Conservation (phyloP, 2,888 invertebrate genomes). For the Rhingia campestris region DNA sequence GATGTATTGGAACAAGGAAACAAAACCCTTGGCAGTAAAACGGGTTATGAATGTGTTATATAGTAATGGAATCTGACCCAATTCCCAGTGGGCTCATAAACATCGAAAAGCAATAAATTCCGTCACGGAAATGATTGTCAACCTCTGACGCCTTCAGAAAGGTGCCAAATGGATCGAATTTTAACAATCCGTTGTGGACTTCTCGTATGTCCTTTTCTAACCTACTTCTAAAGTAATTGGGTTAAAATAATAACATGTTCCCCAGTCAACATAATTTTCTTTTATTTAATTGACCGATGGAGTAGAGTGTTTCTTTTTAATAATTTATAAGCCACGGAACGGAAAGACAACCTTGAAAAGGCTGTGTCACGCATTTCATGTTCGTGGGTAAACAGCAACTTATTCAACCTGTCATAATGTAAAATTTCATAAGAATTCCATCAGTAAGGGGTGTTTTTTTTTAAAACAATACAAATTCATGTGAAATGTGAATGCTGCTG, state of each 20-base stretch:
- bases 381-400: background rate
- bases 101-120: constrained; percentile 36
- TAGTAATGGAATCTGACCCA: constrained; percentile 51
- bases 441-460: background rate
- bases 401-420: constrained; percentile 43
- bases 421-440: constrained; percentile 31
- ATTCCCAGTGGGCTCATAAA: constrained; percentile 29
- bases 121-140: constrained; percentile 13
- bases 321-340: constrained; percentile 37
- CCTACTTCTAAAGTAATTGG: constrained; percentile 46
- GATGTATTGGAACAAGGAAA: background rate
- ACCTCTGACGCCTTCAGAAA: background rate
- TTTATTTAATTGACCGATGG: constrained; percentile 28
- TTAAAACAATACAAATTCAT: too few species aligned
- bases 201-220: background rate
- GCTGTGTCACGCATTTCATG: constrained; percentile 42
- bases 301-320: constrained; percentile 22
- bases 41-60: constrained; percentile 23
- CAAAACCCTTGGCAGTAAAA: background rate
- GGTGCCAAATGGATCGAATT: background rate
- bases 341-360: constrained; percentile 33
- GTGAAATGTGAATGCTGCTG: background rate
- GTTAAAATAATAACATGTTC: constrained; percentile 24
- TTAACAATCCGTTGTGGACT: too few species aligned
- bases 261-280: background rate